phyloP scores from a whole-genome alignment of 1,140 invertebrate species.

The Papilio polytes region DNA sequence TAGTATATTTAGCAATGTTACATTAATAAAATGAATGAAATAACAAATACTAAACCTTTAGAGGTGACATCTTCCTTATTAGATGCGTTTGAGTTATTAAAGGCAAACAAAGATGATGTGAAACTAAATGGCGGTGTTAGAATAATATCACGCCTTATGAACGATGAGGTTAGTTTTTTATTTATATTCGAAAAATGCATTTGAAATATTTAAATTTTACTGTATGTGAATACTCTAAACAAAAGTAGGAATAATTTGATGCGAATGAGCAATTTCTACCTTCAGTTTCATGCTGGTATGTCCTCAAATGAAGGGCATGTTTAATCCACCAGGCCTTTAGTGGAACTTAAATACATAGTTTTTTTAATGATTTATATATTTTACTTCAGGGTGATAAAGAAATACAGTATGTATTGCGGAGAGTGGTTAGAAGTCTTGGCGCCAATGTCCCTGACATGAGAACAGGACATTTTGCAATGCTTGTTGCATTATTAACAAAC shows the following conservation, averaged over 20 bases:
- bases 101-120: slow-evolving; percentile 61
- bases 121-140: slow-evolving; percentile 68
- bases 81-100: slow-evolving; percentile 72
- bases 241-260: background rate
- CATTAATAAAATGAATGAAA: slow-evolving; percentile 66
- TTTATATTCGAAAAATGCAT: slow-evolving; percentile 30
- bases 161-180: slow-evolving; percentile 69
- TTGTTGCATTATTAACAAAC: slow-evolving; percentile 62
- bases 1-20: slow-evolving; percentile 28
- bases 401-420: slow-evolving; percentile 72
- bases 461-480: slow-evolving; percentile 69
- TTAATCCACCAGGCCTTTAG: background rate
- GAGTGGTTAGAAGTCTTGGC: slow-evolving; percentile 72
- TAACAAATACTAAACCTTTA: slow-evolving; percentile 47
- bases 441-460: slow-evolving; percentile 70
- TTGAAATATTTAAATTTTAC: background rate
- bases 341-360: too few relatives aligned
- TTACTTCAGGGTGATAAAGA: slow-evolving; percentile 80
- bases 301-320: background rate
- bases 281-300: background rate
- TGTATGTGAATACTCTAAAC: background rate
- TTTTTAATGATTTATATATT: slow-evolving; percentile 16
- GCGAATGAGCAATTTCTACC: background rate
- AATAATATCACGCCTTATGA: slow-evolving; percentile 66
- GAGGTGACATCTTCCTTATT: slow-evolving; percentile 67